A percentile compares a stretch with the other conserved stretches of the same genome.
phyloP scores from a whole-genome alignment of 2,797 vertebrate genomes.

The Fratercula arctica region DNA sequence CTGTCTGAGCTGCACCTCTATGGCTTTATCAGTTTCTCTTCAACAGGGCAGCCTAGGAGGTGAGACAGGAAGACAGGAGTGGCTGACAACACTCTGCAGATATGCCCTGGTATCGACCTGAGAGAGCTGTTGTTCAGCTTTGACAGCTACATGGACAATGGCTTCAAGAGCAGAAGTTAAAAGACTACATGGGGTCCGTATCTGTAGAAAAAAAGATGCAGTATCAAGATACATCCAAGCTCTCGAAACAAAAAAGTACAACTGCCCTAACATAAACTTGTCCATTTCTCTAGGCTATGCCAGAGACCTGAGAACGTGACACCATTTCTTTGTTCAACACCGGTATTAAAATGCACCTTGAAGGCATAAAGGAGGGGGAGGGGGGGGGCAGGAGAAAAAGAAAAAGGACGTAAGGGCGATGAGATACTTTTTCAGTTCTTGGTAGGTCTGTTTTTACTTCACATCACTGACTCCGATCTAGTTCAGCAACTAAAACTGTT shows the following conservation, averaged over 20 bases:
- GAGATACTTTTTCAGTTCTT: neutral
- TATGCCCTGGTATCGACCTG: rapidly evolving
- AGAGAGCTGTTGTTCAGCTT: neutral
- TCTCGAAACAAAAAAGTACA: neutral
- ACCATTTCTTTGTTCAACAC: neutral
- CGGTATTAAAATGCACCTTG: neutral
- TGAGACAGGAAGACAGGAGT: neutral
- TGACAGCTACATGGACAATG: neutral
- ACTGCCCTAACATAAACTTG: neutral
- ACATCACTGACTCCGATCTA: neutral
- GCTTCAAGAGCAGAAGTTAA: neutral
- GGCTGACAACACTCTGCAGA: neutral
- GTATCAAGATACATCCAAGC: neutral
- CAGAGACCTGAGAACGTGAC: neutral
- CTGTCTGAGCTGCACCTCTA: neutral
- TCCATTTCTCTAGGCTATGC: neutral
- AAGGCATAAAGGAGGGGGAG: neutral
- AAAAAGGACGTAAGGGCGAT: neutral
- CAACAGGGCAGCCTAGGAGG: neutral
- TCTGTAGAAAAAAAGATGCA: neutral
- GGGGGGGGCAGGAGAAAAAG: too few relatives aligned
- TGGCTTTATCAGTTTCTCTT: neutral
- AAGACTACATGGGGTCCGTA: neutral
- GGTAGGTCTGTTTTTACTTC: neutral
- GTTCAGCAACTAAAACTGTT: neutral